Conservation (phyloP, 2,888 invertebrate species). For the Helobdella robusta region DNA sequence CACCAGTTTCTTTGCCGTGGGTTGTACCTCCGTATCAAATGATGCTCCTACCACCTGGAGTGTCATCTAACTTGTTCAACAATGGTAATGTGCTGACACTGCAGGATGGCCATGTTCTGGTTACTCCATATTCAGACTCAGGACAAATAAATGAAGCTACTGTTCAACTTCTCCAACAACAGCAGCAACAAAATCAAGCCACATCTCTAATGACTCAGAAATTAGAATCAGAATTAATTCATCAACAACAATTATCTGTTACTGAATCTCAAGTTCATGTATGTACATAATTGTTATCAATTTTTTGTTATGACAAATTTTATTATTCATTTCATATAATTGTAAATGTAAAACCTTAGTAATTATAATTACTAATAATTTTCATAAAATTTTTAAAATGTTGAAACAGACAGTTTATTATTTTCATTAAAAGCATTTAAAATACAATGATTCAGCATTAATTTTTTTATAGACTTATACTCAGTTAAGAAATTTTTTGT, state of each 20-base stretch:
- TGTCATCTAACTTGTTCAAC: slow-evolving; percentile 18
- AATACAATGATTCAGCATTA: no score
- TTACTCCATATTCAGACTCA: slow-evolving; percentile 23
- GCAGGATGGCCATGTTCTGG: slow-evolving; percentile 26
- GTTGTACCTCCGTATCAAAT: slow-evolving; percentile 26
- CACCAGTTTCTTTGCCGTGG: slow-evolving; percentile 21
- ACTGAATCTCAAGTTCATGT: slow-evolving; percentile 22
- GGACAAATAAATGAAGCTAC: slow-evolving; percentile 17
- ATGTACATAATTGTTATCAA: no score
- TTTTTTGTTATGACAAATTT: no score
- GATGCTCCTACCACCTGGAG: slow-evolving; percentile 28
- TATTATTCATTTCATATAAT: no score
- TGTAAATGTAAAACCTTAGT: no score
- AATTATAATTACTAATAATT: no score
- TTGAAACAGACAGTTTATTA: no score
- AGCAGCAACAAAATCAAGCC: slow-evolving; percentile 10
- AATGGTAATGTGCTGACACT: slow-evolving; percentile 24
- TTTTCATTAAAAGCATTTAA: no score
- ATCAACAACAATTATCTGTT: slow-evolving; percentile 9
- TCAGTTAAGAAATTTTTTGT: no score
- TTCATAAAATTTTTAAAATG: no score
- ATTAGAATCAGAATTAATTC: slow-evolving; percentile 14
- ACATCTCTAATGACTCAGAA: slow-evolving; percentile 14
- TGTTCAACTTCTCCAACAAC: slow-evolving; percentile 12
- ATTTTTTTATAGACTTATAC: no score